These are phyloP conservation scores for Monomorium pharaonis DNA, from an alignment of 1,140 invertebrate genomes.

Conservation along the genomic window DNA sequence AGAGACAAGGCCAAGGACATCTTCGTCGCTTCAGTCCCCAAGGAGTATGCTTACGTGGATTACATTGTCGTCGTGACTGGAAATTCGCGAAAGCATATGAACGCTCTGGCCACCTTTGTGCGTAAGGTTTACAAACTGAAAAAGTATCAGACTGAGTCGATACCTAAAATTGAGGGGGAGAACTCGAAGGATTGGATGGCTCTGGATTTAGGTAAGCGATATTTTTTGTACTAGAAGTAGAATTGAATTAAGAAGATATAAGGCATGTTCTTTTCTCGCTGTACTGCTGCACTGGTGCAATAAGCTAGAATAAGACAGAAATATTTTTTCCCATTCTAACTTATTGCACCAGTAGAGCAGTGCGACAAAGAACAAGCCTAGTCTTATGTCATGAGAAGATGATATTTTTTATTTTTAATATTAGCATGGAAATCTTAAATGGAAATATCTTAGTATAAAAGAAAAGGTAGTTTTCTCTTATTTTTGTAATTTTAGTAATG, in stretches of 20 bases:
- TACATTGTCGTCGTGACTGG: slow-evolving; percentile 93
- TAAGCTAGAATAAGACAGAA: no score
- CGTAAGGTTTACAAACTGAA: slow-evolving; percentile 93
- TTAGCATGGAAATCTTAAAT: no score
- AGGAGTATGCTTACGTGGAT: slow-evolving; percentile 91
- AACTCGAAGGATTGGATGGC: slow-evolving; percentile 93
- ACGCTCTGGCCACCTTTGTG: slow-evolving; percentile 91
- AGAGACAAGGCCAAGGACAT: slow-evolving; percentile 93
- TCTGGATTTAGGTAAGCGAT: slow-evolving; percentile 92
- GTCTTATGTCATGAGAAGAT: no score
- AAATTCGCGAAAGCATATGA: slow-evolving; percentile 90
- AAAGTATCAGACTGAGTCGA: slow-evolving; percentile 87
- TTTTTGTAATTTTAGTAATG: no score
- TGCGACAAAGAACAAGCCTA: no score
- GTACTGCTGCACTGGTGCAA: no score
- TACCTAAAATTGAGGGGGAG: slow-evolving; percentile 92
- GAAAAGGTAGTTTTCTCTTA: no score
- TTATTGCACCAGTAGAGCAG: no score
- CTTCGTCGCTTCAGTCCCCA: slow-evolving; percentile 92
- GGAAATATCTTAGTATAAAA: no score
- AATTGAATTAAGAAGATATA: neutral
- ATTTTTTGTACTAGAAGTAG: neutral
- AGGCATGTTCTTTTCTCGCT: no score
- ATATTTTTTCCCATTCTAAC: no score
- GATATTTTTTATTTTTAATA: no score